Evolutionary conservation across 2,797 vertebrate species (phyloP), one percentile per base, ranked within the genome.

Genomic region (Phalanger gymnotis): DNA sequence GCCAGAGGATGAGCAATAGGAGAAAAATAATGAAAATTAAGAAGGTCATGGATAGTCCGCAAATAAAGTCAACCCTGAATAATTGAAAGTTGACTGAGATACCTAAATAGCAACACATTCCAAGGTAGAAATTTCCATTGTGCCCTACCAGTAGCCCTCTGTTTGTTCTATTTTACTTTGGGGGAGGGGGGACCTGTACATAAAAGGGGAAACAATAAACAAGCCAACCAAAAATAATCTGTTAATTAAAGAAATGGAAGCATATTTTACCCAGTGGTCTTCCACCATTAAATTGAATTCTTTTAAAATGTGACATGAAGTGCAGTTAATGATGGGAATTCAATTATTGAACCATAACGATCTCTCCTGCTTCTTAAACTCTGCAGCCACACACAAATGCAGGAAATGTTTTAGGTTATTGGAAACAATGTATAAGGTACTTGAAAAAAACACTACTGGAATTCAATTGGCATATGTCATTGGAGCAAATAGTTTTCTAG

Each of bases 211-310:
- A 94, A 90, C 56, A 57, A 94, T 95, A 53, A 91, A 11, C 25
- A 97, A 96, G 96, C 96, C 93, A 97, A 96, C 96, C 96, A 93
- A 98, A 92, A 47, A 90, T 27, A 96, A 97, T 97, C 97, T 97
- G 98, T 97, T 97, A 97, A 98, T 98, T 98, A 97, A 98, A 94
- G 96, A 91, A 97, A 95, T 19, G 0, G 30, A 94, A 97, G 93
- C 94, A 90, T 95, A 96, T 96, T 97, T 97, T 97, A 98, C 96
- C 97, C 97, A 97, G 97, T 97, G 96, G 96, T 96, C 97, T 97
- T 97, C 97, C 97, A 96, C 95, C 96, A 97, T 97, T 98, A 97
- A 97, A 58, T 97, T 96, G 93, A 95, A 96, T 95, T 96, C 0
- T 61, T 97, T 98, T 97, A 93, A 96, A 97, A 93, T 91, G 58